These are phyloP conservation scores for Coregonus suidteri DNA, from an alignment of 2,797 vertebrate genomes.

Conservation along the genomic window DNA sequence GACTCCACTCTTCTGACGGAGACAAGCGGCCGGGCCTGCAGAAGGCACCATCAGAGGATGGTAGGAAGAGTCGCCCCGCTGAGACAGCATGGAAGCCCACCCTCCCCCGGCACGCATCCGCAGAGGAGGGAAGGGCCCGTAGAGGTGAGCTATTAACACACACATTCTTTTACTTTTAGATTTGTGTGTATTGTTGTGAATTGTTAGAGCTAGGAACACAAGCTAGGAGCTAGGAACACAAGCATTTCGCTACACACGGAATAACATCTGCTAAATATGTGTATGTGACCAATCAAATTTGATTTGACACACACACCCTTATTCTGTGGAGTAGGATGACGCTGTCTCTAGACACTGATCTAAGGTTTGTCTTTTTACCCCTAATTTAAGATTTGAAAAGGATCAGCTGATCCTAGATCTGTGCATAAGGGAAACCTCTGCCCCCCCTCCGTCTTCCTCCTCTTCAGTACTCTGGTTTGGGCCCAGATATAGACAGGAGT, in stretches of 20 bases:
- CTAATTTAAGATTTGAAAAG: background rate
- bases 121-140: constrained; percentile 75
- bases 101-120: constrained; percentile 76
- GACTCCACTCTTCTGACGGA: constrained; percentile 63
- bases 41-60: constrained; percentile 79
- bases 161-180: too few species aligned
- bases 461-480: constrained; percentile 35
- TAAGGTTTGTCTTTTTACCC: background rate
- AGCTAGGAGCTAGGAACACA: too few species aligned
- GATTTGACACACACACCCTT: too few species aligned
- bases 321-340: too few species aligned
- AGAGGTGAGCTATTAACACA: constrained; percentile 65
- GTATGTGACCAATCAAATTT: too few species aligned
- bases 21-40: constrained; percentile 73
- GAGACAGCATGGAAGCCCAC: constrained; percentile 78
- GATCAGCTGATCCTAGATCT: background rate
- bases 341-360: background rate
- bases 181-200: too few species aligned
- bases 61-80: constrained; percentile 68
- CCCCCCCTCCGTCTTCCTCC: constrained; percentile 30
- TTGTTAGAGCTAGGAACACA: too few species aligned
- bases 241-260: too few species aligned
- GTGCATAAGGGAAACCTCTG: background rate
- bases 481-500: constrained; percentile 67
- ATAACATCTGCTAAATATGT: too few species aligned